Conservation (phyloP, 2,797 vertebrate genomes). For the Urophycis tenuis region DNA sequence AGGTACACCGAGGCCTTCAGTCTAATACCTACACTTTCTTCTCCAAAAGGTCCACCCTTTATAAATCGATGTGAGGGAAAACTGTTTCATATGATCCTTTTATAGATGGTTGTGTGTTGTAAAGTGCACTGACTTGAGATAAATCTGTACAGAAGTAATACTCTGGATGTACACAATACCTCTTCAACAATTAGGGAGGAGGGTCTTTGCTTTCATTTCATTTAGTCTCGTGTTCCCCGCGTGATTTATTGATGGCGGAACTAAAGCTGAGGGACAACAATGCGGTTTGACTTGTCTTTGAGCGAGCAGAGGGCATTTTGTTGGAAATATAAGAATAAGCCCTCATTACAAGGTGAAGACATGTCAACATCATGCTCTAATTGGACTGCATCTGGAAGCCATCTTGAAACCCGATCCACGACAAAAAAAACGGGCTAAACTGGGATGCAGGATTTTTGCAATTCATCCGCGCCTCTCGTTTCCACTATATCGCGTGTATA, state of each 20-base stretch:
- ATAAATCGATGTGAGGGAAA: neutral
- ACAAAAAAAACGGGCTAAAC: neutral
- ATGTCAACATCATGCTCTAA: neutral
- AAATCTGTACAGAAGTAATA: neutral
- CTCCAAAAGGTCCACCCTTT: neutral
- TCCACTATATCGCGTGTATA: neutral
- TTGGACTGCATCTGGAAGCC: neutral
- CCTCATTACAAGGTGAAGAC: neutral
- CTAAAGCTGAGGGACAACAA: neutral
- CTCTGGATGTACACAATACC: neutral
- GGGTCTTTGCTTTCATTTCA: neutral
- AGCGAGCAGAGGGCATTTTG: neutral
- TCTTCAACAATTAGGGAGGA: neutral
- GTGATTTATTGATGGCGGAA: neutral
- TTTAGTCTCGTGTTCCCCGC: neutral
- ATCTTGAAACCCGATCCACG: neutral
- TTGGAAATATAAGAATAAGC: neutral
- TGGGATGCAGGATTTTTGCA: neutral
- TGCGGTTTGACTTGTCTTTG: neutral
- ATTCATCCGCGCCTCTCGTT: neutral
- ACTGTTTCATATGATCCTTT: neutral
- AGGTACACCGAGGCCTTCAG: neutral
- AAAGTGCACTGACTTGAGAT: too few species aligned
- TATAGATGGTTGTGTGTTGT: neutral
- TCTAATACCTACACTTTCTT: neutral